Base-by-base conservation (phyloP, 2,797 vertebrate genomes). In the Limnodromus scolopaceus region DNA sequence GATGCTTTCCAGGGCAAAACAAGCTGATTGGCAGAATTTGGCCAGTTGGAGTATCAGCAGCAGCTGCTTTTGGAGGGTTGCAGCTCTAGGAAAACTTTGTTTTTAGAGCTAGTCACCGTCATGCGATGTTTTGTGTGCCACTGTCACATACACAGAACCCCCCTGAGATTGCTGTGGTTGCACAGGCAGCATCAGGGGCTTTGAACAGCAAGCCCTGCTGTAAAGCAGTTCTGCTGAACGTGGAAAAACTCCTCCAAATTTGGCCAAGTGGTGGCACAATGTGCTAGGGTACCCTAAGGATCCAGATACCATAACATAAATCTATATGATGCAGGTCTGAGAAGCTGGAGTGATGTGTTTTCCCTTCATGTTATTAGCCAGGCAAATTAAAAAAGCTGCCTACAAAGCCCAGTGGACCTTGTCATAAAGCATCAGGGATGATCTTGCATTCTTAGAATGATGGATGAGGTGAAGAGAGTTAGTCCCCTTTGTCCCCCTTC, bases 81-180 rank as follows among this genome's bases (percentile, higher is more conserved):
- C 16, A 68, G 24, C 36, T 72, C 36, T 51, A 54, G 24, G 48
- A 88, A 60, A 4, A 38, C 6, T 27, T 34, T 8, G 7, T 0
- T 28, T 84, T 64, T 38, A 45, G 48, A 77, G 57, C 9, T 32
- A 34, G 5, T 2, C 3, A 0, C 5, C 1, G 1, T 43, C 58
- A 36, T 2, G 8, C 1, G 2, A 28, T 28, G 30, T 43, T 66
- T n/a, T n/a, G n/a, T 46, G 4, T 86, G 49, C 16, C 22, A 5
- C 39, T 20, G n/a, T 76, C 57, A 38, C 32, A 10, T 9, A 19
- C 14, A 24, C 36, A 57, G 70, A 82, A 36, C 6, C 2, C 7
- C 14, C 4, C 32, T 60, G 48, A 0, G 0, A 17, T 19, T 1
- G 1, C 12, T 23, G 4, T 13, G 32, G 23, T 18, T 36, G 49